Evolutionary conservation across 2,113 vertebrate species (phyloP).

Genomic region (Pungitius pungitius): DNA sequence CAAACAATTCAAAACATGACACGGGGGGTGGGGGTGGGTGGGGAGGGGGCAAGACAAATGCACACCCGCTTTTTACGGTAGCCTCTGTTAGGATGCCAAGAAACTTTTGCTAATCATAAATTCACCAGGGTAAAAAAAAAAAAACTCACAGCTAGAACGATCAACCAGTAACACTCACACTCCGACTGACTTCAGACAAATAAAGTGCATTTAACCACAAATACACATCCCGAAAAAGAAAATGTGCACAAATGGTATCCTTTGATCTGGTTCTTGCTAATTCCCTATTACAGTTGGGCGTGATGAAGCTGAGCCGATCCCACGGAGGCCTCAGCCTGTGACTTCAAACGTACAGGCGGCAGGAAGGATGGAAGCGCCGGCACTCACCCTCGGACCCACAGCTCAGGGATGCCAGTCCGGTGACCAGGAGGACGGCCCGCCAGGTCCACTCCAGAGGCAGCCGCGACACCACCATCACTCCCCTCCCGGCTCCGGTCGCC

Average conservation of each 20-base stretch:
- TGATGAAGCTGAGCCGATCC: background rate
- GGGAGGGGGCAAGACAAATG: conserved; percentile 31
- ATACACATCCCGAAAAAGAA: background rate
- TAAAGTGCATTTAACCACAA: background rate
- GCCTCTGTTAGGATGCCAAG: conserved; percentile 53
- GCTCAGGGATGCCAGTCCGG: conserved; percentile 72
- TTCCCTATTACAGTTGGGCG: background rate
- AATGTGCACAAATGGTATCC: background rate
- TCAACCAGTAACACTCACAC: conserved; percentile 9
- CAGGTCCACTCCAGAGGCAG: conserved; percentile 55
- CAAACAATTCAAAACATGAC: conserved; percentile 75
- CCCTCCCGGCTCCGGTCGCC: conserved; percentile 27
- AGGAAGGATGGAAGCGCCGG: background rate
- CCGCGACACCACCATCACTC: conserved; percentile 56
- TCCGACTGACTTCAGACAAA: conserved; percentile 17
- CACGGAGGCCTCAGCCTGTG: background rate
- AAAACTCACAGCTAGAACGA: background rate
- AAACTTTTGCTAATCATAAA: conserved; percentile 63
- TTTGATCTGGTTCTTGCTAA: background rate
- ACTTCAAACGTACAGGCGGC: background rate
- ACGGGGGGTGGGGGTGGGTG: background rate
- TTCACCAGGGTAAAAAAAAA: conserved; percentile 55
- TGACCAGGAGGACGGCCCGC: conserved; percentile 73
- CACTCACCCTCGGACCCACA: conserved; percentile 83
- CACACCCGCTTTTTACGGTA: conserved; percentile 41